Conservation (phyloP, 2,797 vertebrate species). For the Gallinago solitaria region DNA sequence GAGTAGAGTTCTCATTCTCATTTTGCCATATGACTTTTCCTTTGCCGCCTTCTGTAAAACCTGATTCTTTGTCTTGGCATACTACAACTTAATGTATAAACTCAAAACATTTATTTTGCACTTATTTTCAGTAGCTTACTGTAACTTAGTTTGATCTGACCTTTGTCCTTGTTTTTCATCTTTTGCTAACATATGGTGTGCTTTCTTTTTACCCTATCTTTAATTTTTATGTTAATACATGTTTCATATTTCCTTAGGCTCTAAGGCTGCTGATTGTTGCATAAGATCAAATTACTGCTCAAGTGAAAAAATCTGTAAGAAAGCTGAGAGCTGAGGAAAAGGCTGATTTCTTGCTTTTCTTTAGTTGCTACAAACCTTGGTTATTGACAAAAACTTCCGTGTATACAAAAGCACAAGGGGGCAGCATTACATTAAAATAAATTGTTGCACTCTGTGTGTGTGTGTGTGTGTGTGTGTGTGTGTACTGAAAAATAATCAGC, state of each 20-base stretch:
- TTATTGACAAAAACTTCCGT: conserved; percentile 67
- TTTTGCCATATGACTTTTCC: background rate
- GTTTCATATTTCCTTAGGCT: background rate
- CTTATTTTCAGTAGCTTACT: background rate
- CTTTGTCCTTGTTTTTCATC: background rate
- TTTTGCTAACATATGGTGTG: background rate
- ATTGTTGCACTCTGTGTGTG: background rate
- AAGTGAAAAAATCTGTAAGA: background rate
- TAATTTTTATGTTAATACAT: background rate
- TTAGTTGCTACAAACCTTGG: conserved; percentile 1
- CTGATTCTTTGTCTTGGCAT: background rate
- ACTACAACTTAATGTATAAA: background rate
- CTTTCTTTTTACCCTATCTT: background rate
- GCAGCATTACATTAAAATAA: conserved; percentile 78
- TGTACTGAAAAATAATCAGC: background rate
- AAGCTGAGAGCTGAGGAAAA: background rate
- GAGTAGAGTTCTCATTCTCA: background rate
- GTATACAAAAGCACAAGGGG: conserved; percentile 75
- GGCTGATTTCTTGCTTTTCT: background rate
- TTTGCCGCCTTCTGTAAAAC: background rate
- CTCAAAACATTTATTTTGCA: background rate
- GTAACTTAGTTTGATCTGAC: background rate
- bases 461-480: background rate
- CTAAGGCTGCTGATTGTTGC: background rate
- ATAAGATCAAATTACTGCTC: background rate